Evolutionary conservation across 2,888 invertebrate species (phyloP), one percentile per base, ranked within the genome.

Genomic region (Clepsis dumicolana): DNA sequence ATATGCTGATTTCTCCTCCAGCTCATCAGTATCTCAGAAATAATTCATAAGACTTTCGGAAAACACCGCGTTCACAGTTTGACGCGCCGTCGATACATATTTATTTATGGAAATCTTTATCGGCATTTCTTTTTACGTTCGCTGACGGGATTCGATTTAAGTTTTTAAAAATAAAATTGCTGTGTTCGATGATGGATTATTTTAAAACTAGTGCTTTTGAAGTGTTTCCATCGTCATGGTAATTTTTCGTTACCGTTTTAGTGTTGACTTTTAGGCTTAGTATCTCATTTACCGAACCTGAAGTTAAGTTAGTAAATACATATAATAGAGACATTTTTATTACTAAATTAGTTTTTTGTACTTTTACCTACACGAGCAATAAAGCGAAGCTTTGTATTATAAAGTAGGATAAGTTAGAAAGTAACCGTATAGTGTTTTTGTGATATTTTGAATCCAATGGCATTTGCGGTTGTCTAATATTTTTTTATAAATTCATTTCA

Each of bases 1-100:
- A 82, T 81, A 84, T 85, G 77, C 80, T 77, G 82, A 86, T 85
- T 86, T 73, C 77, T 78, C 77, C 74, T 74, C 68, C 73, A 74
- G 62, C 69, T 70, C 74, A 71, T 77, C 73, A 77, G 75, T 74
- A 80, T 79, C 75, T 79, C 74, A 72, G 75, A 79, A 81, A 83
- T 80, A 81, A 82, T 82, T 85, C 80, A 83, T 82, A 82, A 82
- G 79, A 79, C 74, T 60, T 71, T 74, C 70, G 74, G 73, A 74
- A 76, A 75, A 77, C 73, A 76, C 72, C 73, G 73, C 73, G 73
- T 74, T 74, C 59, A 48, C 50, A 54, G 62, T 44, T 70, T 61
- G 60, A 69, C 65, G 70, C 61, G 56, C 69, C 57, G 56, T 71
- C 73, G 71, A 80, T 83, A 78, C 78, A 81, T 81, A 80, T 81